Evolutionary conservation across 2,888 invertebrate genomes (phyloP), one percentile per base, ranked within the genome.

Genomic region (Microdon myrmicae): DNA sequence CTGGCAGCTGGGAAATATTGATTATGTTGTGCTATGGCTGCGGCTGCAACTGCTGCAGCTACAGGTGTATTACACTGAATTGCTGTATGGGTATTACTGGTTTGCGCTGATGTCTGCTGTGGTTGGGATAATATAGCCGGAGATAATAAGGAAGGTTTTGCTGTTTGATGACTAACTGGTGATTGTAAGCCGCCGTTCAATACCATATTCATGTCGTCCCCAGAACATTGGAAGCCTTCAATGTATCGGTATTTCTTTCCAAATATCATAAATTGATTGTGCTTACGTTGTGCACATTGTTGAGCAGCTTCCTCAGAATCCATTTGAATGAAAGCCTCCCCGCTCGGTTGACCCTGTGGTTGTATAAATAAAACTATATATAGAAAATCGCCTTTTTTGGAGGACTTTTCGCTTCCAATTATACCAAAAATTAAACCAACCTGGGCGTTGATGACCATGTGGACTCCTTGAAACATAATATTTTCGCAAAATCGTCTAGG

Each of bases 261-360:
- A 78, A 91, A 94, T 67, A 89, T 89, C 96, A 99, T 98, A 82
- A 94, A 94, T 67, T 96, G 91, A 75, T 97, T 94, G 82, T 99
- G 97, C 71, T 94, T 92, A 73, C 94, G 90, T 71, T 92, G 88
- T 7, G 97, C 95, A 54, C 96, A 93, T 44, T 90, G 83, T 74
- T 88, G 92, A 0, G 99, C 97, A 45, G 96, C 91, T 22, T 90
- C 87, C 78, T 99, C 99, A 28, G 91, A 91, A 82, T 96, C 93
- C 97, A 99, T 98, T 81, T 99, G 98, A 70, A 99, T 99, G 80
- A 99, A 99, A 0, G 98, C 98, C 79, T 99, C 99, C n/a, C 99
- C 99, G 53, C 95, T 96, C 0, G 97, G 97, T 77, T 97, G 96
- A 67, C 96, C 97, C 96, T 97, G 75, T 3, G 71, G 70, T 67